Evolutionary conservation across 1,140 invertebrate species (phyloP).

Genomic region (Heliothis virescens): DNA sequence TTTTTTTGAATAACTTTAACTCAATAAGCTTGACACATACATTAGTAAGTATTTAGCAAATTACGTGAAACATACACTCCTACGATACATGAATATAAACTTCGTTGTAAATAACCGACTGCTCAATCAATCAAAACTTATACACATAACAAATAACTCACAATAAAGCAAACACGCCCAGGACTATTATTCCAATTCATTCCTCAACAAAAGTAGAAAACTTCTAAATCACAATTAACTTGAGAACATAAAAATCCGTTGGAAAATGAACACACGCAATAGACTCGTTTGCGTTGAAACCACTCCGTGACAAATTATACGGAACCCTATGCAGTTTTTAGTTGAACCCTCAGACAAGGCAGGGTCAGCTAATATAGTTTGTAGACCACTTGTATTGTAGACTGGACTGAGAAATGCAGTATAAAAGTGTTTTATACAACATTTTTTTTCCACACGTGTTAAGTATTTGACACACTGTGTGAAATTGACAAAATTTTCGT

Average conservation of each 20-base stretch:
- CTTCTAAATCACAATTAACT: constrained; percentile 23
- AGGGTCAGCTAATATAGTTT: constrained; percentile 56
- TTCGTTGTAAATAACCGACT: neutral
- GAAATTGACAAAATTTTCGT: neutral
- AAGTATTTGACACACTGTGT: neutral
- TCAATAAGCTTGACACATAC: too few species aligned
- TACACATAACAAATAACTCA: constrained; percentile 11
- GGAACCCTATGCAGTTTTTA: constrained; percentile 48
- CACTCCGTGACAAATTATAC: constrained; percentile 50
- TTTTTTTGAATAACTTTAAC: too few species aligned
- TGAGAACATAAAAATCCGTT: constrained; percentile 20
- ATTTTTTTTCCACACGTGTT: neutral
- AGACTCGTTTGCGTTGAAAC: constrained; percentile 18
- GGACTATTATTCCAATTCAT: constrained; percentile 20
- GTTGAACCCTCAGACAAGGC: neutral
- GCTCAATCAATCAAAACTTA: neutral
- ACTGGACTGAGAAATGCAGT: neutral
- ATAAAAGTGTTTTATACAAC: neutral
- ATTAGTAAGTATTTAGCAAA: too few species aligned
- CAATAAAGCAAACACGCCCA: neutral
- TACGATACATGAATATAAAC: too few species aligned
- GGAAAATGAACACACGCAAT: constrained; percentile 15
- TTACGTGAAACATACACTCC: too few species aligned
- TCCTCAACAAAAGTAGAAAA: constrained; percentile 33
- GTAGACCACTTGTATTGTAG: neutral